Conservation (phyloP, 2,113 vertebrate genomes). For the Oryzias javanicus region DNA sequence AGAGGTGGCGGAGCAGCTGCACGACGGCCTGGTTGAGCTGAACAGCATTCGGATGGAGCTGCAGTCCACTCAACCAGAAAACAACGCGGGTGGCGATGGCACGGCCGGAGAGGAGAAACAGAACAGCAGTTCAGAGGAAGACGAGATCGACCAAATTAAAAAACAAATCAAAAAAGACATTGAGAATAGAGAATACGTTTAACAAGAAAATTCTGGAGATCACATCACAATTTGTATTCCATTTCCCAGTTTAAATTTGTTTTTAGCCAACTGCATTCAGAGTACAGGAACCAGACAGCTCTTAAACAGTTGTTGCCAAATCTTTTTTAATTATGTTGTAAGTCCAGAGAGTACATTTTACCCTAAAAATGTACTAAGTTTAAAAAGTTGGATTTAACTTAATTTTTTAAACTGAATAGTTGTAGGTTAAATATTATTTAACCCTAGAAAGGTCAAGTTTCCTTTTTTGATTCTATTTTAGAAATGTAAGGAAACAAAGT, state of each 20-base stretch:
- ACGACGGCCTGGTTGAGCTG: constrained; percentile 73
- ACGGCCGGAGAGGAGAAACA: background rate
- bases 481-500: too few relatives aligned
- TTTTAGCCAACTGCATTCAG: too few relatives aligned
- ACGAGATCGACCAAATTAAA: constrained; percentile 63
- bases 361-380: background rate
- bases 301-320: background rate
- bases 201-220: constrained; percentile 2
- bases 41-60: constrained; percentile 73
- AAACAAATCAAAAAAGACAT: constrained; percentile 62
- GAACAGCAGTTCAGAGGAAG: constrained; percentile 42
- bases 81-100: fast-evolving
- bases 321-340: background rate
- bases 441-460: too few relatives aligned
- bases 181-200: constrained; percentile 56
- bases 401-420: too few relatives aligned
- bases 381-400: background rate
- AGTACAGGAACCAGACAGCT: background rate
- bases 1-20: constrained; percentile 69
- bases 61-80: constrained; percentile 34
- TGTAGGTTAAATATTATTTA: too few relatives aligned
- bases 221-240: too few relatives aligned
- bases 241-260: too few relatives aligned
- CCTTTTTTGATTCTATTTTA: too few relatives aligned
- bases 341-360: background rate